Conservation (phyloP, 2,888 invertebrate species). For the Schizotus pectinicornis region DNA sequence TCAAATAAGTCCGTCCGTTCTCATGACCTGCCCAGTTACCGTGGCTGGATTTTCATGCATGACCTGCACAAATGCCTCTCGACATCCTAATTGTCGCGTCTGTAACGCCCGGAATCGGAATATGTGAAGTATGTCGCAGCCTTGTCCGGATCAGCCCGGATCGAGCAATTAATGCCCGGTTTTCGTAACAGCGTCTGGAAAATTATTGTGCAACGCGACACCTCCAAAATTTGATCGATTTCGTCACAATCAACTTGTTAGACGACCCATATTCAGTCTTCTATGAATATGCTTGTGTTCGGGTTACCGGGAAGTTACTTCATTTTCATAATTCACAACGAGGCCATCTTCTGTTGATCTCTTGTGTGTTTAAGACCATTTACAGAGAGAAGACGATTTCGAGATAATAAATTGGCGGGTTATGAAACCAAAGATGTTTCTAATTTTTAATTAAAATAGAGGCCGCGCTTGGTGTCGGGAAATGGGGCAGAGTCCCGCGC, state of each 20-base stretch:
- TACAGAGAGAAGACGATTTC: constrained; percentile 14
- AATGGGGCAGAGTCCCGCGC: neutral
- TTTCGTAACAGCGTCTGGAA: too few species aligned
- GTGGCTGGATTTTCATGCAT: constrained; percentile 45
- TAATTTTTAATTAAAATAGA: constrained; percentile 9
- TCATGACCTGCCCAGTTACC: constrained; percentile 36
- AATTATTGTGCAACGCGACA: neutral
- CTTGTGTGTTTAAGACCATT: constrained; percentile 20
- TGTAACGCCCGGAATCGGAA: constrained; percentile 8
- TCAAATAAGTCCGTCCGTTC: constrained; percentile 37
- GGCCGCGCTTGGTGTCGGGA: neutral
- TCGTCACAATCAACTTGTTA: neutral
- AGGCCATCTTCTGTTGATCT: constrained; percentile 33
- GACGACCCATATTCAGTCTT: constrained; percentile 2
- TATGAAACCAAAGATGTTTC: constrained; percentile 6
- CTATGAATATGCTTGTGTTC: constrained; percentile 20
- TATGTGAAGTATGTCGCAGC: constrained; percentile 27
- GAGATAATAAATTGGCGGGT: constrained; percentile 17
- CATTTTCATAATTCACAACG: constrained; percentile 37
- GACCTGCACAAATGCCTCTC: constrained; percentile 39
- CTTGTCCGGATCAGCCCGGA: constrained; percentile 7
- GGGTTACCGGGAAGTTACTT: constrained; percentile 36
- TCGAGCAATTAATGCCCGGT: neutral
- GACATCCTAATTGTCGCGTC: constrained; percentile 10
- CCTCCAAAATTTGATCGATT: constrained; percentile 3